phyloP scores from a whole-genome alignment of 2,888 invertebrate genomes.

The Steinernema hermaphroditum region DNA sequence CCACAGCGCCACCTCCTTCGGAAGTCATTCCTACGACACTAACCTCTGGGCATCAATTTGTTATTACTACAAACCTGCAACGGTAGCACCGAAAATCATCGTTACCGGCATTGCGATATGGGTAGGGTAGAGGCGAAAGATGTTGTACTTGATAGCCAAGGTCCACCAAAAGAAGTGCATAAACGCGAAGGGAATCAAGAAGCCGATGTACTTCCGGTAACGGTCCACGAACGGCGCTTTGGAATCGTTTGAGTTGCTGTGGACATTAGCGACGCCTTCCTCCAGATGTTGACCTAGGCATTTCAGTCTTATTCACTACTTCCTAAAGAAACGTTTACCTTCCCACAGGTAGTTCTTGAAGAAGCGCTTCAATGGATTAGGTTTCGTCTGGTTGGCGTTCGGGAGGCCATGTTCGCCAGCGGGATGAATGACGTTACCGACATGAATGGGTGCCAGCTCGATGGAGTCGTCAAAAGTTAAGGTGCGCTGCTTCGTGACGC shows the following conservation, averaged over 20 bases:
- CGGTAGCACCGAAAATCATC: slow-evolving; percentile 45
- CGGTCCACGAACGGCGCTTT: background rate
- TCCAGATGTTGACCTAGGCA: background rate
- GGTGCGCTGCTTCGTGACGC: too few relatives aligned
- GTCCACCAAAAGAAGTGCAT: slow-evolving; percentile 46
- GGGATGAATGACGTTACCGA: too few relatives aligned
- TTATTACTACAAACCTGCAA: slow-evolving; percentile 39
- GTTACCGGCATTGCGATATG: slow-evolving; percentile 47
- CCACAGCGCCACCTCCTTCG: slow-evolving; percentile 53
- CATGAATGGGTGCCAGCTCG: too few relatives aligned
- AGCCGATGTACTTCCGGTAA: slow-evolving; percentile 45
- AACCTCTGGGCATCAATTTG: too few relatives aligned
- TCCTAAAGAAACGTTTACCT: background rate
- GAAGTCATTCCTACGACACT: slow-evolving; percentile 42
- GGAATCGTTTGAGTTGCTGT: background rate
- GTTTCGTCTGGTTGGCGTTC: too few relatives aligned
- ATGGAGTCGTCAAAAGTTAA: too few relatives aligned
- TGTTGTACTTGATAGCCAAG: slow-evolving; percentile 43
- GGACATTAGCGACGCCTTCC: background rate
- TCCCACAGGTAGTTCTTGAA: slow-evolving; percentile 18
- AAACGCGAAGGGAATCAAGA: slow-evolving; percentile 40
- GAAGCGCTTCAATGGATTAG: background rate
- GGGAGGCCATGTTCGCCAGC: too few relatives aligned
- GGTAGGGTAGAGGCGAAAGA: slow-evolving; percentile 46
- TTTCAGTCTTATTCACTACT: background rate